These are phyloP conservation scores for Rhadina sibilatrix DNA, from an alignment of 2,113 vertebrate species.

Conservation along the genomic window DNA sequence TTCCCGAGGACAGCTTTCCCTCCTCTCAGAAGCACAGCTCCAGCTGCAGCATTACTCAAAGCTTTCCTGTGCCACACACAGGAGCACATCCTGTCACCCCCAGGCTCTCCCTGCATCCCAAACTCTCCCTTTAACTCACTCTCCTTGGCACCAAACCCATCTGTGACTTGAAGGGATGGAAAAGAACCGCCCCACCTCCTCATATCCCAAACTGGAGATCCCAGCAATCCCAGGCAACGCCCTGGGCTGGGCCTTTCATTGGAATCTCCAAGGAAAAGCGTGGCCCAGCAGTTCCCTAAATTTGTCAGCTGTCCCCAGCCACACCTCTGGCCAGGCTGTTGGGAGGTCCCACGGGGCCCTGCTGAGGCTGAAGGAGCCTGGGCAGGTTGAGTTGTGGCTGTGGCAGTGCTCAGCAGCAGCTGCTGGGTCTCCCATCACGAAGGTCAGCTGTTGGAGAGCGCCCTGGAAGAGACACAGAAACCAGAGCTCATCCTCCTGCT, in stretches of 20 bases:
- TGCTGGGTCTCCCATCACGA: constrained; percentile 80
- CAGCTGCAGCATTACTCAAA: constrained; percentile 15
- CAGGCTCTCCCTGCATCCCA: background rate
- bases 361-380: background rate
- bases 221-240: background rate
- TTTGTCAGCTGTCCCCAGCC: background rate
- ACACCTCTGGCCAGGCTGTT: constrained; percentile 29
- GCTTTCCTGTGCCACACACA: background rate
- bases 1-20: background rate
- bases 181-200: background rate
- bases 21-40: background rate
- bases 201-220: background rate
- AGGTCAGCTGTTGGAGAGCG: constrained; percentile 77
- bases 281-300: background rate
- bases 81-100: background rate
- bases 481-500: background rate
- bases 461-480: constrained; percentile 71
- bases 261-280: background rate
- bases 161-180: background rate
- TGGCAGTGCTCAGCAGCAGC: constrained; percentile 76
- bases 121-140: background rate
- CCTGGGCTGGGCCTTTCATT: background rate
- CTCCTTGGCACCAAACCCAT: background rate
- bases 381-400: constrained; percentile 61
- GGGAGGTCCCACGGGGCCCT: background rate